Conservation (phyloP, 2,113 vertebrate genomes). For the Noctilio leporinus region DNA sequence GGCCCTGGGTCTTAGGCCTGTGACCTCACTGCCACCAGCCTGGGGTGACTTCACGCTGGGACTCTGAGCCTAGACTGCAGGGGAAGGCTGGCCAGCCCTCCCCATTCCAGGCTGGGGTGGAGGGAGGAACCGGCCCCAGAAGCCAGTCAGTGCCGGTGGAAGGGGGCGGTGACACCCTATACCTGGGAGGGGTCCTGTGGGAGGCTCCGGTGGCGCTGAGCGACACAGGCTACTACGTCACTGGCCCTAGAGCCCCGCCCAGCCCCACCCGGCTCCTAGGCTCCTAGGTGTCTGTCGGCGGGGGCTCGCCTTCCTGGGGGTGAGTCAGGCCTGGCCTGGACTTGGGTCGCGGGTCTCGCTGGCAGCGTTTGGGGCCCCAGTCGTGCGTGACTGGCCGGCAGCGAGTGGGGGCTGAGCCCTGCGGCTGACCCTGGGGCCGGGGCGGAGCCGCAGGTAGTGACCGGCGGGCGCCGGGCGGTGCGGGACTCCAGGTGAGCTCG, state of each 20-base stretch:
- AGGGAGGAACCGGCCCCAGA: background rate
- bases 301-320: background rate
- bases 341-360: background rate
- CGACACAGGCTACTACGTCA: background rate
- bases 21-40: background rate
- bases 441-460: background rate
- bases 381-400: background rate
- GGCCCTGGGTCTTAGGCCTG: background rate
- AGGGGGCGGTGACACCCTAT: background rate
- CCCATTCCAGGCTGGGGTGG: accelerated
- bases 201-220: background rate
- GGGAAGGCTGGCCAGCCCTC: background rate
- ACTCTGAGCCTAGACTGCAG: background rate
- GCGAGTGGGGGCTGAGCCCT: background rate
- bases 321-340: background rate
- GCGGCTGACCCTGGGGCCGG: background rate
- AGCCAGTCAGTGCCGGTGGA: accelerated
- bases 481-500: background rate
- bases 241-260: slow-evolving; percentile 4
- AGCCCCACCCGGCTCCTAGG: background rate
- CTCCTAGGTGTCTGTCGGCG: too few species aligned
- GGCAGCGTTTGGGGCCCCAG: background rate
- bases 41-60: background rate
- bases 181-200: background rate
- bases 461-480: background rate